A percentile compares a stretch with the other conserved stretches of the same genome.
Evolutionary conservation across 1,140 invertebrate genomes (phyloP).

Genomic region (Chymomyza costata): DNA sequence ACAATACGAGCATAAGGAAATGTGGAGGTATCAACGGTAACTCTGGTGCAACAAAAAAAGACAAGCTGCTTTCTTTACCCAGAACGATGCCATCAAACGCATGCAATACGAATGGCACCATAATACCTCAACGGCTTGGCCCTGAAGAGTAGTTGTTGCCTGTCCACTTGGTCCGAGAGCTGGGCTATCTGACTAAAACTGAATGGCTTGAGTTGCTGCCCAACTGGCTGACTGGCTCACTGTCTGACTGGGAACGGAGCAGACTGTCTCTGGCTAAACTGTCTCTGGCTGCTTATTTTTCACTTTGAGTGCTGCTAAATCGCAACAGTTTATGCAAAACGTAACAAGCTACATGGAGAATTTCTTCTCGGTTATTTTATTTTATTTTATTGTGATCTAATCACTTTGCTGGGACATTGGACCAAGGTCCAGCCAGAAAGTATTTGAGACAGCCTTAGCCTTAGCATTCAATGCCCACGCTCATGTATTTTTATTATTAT

Average conservation of each 20-base stretch:
- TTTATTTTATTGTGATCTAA: slow-evolving; percentile 55
- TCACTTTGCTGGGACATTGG: slow-evolving; percentile 17
- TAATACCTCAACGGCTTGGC: slow-evolving; percentile 30
- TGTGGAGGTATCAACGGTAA: slow-evolving; percentile 8
- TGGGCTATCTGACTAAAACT: no score
- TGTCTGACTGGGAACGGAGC: neutral
- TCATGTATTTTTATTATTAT: slow-evolving; percentile 70
- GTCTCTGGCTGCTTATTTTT: slow-evolving; percentile 47
- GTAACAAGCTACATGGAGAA: slow-evolving; percentile 43
- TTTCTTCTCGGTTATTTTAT: slow-evolving; percentile 26
- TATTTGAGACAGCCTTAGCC: slow-evolving; percentile 8
- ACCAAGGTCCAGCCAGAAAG: no score
- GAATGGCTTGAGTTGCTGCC: no score
- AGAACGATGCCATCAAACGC: slow-evolving; percentile 63
- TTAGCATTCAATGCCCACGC: slow-evolving; percentile 64
- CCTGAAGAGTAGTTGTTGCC: neutral
- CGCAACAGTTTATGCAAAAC: slow-evolving; percentile 62
- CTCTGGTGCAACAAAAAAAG: no score
- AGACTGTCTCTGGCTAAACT: slow-evolving; percentile 15
- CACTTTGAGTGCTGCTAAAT: slow-evolving; percentile 31
- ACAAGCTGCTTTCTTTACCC: slow-evolving; percentile 55
- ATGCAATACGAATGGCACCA: slow-evolving; percentile 24
- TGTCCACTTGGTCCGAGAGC: no score
- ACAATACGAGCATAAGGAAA: slow-evolving; percentile 1
- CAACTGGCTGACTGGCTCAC: neutral